Conservation (phyloP, 2,113 vertebrate species). For the Trachemys scripta region DNA sequence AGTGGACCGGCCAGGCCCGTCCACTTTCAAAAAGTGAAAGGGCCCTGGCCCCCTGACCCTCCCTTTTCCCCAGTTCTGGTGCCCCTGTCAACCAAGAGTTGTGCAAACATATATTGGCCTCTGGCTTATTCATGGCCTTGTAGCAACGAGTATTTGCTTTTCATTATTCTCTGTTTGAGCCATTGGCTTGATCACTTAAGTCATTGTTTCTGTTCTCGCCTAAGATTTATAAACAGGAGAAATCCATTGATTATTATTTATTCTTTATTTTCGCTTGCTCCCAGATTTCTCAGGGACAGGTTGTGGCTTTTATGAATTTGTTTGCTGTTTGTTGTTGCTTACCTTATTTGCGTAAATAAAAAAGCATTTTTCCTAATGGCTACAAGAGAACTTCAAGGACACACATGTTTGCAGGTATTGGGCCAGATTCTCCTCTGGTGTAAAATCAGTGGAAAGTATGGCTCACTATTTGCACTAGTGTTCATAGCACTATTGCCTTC, state of each 20-base stretch:
- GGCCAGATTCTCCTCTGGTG: not conserved
- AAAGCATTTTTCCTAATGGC: not conserved
- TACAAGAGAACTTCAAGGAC: not conserved
- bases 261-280: not conserved
- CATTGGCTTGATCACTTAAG: not conserved
- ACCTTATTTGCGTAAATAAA: not conserved
- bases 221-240: not conserved
- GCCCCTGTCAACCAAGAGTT: not conserved
- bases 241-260: not conserved
- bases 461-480: not conserved
- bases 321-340: constrained; percentile 5
- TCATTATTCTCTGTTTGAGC: not conserved
- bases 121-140: fast-evolving
- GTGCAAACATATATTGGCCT: not conserved
- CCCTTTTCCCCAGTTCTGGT: no score
- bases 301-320: not conserved
- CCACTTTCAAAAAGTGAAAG: no score
- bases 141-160: constrained; percentile 6
- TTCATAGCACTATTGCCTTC: not conserved
- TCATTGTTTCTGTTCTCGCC: not conserved
- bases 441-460: constrained; percentile 17
- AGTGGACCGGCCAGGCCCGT: no score
- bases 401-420: not conserved
- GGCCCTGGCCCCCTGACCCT: no score
- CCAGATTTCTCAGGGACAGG: not conserved